Base-by-base conservation (phyloP, 2,113 vertebrate species). In the Stegastes partitus region DNA sequence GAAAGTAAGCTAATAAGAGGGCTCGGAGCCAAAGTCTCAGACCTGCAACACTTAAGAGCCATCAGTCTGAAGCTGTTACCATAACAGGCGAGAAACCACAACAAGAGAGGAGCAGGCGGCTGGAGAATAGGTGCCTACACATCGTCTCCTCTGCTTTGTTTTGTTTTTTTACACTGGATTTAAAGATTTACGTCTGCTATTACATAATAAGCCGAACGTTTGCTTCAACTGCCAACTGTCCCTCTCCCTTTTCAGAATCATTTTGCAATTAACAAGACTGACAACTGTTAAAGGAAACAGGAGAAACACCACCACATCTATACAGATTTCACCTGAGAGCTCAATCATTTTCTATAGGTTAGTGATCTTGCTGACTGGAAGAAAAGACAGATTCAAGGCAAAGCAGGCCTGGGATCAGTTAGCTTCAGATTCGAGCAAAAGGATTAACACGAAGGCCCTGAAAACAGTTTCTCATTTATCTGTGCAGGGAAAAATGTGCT, bases 1-100 rank as follows among this genome's bases (percentile, higher is more conserved):
- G 68, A 79, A 83, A 85, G 70, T 68, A 21, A 77, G 83, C 47
- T 68, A 78, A 80, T 75, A 69, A 74, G 51, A 76, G 22, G 39
- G 74, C 74, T 26, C 6, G 0, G 55, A 86, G 81, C 67, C 77
- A 74, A 63, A 77, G 66, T 42, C 55, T 58, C 53, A 68, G 77
- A 70, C 66, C 57, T 37, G 77, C 58, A 62, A 50, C 80, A 37
- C 66, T 75, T 68, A 61, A 74, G 56, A 80, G 25, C 49, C 49
- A 71, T 82, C 77, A 56, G 71, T 79, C 51, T 23, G 1, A 65
- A 81, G 72, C 64, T 1, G 81, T 56, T 74, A 63, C 21, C 51
- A 0, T 25, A 73, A 62, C 57, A 73, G 58, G 50, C 9, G 25
- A 62, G 76, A 62, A 55, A 25, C 22, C 37, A 53, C 34, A 68